phyloP scores from a whole-genome alignment of 2,113 vertebrate genomes.

The Serinus canaria region DNA sequence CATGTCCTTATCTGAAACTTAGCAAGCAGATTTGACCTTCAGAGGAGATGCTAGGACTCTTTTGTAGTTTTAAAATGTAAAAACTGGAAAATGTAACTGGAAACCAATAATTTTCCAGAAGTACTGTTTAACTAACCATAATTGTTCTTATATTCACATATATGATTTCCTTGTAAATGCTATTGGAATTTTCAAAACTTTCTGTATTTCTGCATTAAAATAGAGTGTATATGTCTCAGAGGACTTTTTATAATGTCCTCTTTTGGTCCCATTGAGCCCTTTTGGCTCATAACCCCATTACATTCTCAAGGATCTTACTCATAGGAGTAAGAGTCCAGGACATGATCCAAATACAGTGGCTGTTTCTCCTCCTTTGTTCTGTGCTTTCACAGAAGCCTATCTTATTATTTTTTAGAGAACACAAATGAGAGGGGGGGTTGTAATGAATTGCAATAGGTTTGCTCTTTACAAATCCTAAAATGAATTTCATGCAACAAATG shows the following conservation, averaged over 20 bases:
- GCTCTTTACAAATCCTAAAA: neutral
- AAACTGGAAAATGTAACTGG: neutral
- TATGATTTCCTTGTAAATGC: constrained; percentile 6
- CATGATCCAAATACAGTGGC: neutral
- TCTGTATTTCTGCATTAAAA: neutral
- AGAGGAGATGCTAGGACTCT: neutral
- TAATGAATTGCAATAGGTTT: neutral
- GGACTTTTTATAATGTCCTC: neutral
- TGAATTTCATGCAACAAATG: neutral
- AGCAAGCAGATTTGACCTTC: neutral
- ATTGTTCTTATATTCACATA: neutral
- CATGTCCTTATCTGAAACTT: neutral
- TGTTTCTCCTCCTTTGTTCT: neutral
- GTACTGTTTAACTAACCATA: neutral
- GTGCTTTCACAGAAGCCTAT: neutral
- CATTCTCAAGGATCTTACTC: neutral
- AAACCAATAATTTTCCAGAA: constrained; percentile 35
- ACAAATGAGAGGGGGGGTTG: neutral
- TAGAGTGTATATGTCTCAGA: neutral
- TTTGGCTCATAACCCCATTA: neutral
- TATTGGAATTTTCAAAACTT: neutral
- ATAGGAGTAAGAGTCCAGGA: neutral
- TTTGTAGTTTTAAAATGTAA: neutral
- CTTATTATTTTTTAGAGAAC: neutral
- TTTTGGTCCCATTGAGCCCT: neutral